phyloP scores from a whole-genome alignment of 2,797 vertebrate species.

The Sebastes cheni region DNA sequence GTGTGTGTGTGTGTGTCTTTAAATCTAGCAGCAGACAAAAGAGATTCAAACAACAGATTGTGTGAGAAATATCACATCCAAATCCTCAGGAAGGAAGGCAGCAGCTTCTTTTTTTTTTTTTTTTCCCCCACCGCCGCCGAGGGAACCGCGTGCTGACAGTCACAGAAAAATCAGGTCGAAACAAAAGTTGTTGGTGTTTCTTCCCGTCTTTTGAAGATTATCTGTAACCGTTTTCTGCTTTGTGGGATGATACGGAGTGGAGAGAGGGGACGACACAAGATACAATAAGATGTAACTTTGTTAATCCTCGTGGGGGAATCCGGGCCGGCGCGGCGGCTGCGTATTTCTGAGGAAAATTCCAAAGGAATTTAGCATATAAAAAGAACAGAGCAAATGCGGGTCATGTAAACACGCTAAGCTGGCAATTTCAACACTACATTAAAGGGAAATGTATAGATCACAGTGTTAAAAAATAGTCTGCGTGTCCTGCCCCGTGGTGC shows the following conservation, averaged over 20 bases:
- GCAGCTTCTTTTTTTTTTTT: neutral
- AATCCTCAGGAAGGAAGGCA: slow-evolving; percentile 41
- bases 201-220: slow-evolving; percentile 55
- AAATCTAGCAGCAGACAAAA: slow-evolving; percentile 58
- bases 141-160: slow-evolving; percentile 39
- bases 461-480: neutral
- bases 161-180: slow-evolving; percentile 47
- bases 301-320: slow-evolving; percentile 34
- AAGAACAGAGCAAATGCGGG: slow-evolving; percentile 10
- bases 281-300: slow-evolving; percentile 45
- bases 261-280: slow-evolving; percentile 24
- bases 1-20: neutral
- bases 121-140: neutral
- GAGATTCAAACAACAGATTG: slow-evolving; percentile 68
- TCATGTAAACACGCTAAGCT: neutral
- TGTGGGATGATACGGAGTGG: slow-evolving; percentile 21
- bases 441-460: neutral
- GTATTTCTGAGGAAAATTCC: neutral
- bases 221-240: slow-evolving; percentile 17
- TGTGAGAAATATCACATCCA: slow-evolving; percentile 44
- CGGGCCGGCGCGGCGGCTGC: neutral
- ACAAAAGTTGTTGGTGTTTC: slow-evolving; percentile 47
- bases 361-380: slow-evolving; percentile 6
- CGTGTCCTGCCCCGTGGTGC: neutral
- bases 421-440: neutral